Evolutionary conservation across 2,797 vertebrate genomes (phyloP), one percentile per base, ranked within the genome.

Genomic region (Gephyroberyx darwinii): DNA sequence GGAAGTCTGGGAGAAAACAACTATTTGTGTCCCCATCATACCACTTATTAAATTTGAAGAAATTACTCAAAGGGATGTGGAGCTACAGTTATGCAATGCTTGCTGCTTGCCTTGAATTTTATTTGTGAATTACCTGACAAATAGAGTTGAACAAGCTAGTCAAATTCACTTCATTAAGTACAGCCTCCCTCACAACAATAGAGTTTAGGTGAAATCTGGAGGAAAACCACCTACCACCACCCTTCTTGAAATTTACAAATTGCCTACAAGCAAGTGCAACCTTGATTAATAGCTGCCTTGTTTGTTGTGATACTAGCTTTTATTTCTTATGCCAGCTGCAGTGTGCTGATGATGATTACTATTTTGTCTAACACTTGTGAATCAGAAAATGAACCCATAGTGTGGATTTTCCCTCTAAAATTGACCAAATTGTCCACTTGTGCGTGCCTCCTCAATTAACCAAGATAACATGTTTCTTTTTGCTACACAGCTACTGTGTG

Each of bases 381-480:
- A 45, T 47, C 61, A 16, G 54, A 55, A 54, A 43, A 1, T 16
- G 9, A 5, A 19, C 58, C 22, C 2, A n/a, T 53, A 16, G 17
- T 16, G 8, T 62, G 37, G 1, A 50, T 69, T 77, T 35, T 50
- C n/a, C 20, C 1, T 74, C 64, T n/a, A 56, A 47, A 66, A 31
- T 10, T 70, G 39, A 65, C 69, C 1, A 73, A 61, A 76, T 61
- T 70, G 60, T 77, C 53, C 65, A 65, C 61, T 64, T 75, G 62
- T 26, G 61, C 64, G 78, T 26, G 37, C 63, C 74, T 75, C 47
- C 69, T 74, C 76, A 67, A 83, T 88, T 75, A 87, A 78, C 75
- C 59, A 31, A 53, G 54, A 79, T 78, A 69, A 72, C 43, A 41
- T 73, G 51, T 73, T 84, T 84, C 66, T 81, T 85, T 80, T 84